These are phyloP conservation scores for Graptemys geographica DNA, from an alignment of 2,797 vertebrate species.

Conservation along the genomic window DNA sequence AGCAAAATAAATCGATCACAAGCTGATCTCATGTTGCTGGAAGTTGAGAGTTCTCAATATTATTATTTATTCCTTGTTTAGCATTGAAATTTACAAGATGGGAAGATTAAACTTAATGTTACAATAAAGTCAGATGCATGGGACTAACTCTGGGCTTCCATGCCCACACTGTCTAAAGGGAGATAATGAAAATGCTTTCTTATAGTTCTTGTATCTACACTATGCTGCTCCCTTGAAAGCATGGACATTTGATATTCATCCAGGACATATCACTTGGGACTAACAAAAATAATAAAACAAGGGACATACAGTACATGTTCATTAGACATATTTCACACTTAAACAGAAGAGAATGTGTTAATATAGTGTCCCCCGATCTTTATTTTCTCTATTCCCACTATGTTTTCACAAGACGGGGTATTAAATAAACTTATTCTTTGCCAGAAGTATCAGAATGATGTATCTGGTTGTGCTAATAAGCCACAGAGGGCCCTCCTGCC, in stretches of 20 bases:
- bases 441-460: neutral
- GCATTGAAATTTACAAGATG: neutral
- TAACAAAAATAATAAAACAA: neutral
- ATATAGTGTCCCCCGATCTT: neutral
- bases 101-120: neutral
- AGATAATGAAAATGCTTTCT: neutral
- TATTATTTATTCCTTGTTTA: neutral
- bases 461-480: neutral
- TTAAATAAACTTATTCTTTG: neutral
- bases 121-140: neutral
- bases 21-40: neutral
- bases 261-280: neutral
- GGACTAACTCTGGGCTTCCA: neutral
- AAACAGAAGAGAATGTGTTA: neutral
- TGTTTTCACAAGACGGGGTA: neutral
- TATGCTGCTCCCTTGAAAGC: neutral
- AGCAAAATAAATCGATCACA: neutral
- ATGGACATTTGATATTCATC: neutral
- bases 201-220: neutral
- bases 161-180: neutral
- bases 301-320: neutral
- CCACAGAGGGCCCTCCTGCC: neutral
- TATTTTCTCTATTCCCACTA: neutral
- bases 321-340: neutral
- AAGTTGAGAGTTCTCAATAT: neutral